Evolutionary conservation across 1,140 invertebrate genomes (phyloP).

Genomic region (Orchestia grillus): DNA sequence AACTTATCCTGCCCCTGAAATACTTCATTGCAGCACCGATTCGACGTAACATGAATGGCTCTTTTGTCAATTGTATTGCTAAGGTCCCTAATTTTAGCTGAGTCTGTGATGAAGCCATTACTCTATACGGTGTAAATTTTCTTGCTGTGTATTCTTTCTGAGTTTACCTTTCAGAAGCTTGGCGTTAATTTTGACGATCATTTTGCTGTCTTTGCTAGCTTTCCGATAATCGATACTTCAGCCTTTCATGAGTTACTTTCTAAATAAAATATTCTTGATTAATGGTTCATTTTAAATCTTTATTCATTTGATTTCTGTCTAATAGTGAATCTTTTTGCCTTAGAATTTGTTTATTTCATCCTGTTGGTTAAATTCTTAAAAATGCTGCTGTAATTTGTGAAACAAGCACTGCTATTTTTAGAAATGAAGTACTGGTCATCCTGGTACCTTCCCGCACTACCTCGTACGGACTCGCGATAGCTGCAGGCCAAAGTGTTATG

Average conservation of each 20-base stretch:
- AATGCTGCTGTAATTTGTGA: not conserved
- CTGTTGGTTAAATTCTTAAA: not conserved
- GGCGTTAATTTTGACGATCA: too few relatives aligned
- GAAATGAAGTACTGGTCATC: not conserved
- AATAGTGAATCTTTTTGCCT: too few relatives aligned
- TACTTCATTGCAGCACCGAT: not conserved
- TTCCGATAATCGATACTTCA: too few relatives aligned
- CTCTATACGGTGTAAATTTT: not conserved
- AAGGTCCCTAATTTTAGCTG: not conserved
- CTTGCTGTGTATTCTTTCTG: too few relatives aligned
- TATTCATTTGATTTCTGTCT: too few relatives aligned
- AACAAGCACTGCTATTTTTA: not conserved
- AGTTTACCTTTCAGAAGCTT: too few relatives aligned
- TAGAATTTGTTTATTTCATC: too few relatives aligned
- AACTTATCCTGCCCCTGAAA: too few relatives aligned
- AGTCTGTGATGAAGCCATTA: not conserved
- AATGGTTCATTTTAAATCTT: too few relatives aligned
- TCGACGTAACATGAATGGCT: not conserved
- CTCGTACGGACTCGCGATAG: not conserved
- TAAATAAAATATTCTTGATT: too few relatives aligned
- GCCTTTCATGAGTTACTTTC: too few relatives aligned
- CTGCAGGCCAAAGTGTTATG: not conserved
- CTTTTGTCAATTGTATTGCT: not conserved
- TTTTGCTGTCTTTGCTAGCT: too few relatives aligned
- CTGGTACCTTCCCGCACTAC: not conserved